phyloP scores from a whole-genome alignment of 2,888 invertebrate genomes.

The Conistra vaccinii region DNA sequence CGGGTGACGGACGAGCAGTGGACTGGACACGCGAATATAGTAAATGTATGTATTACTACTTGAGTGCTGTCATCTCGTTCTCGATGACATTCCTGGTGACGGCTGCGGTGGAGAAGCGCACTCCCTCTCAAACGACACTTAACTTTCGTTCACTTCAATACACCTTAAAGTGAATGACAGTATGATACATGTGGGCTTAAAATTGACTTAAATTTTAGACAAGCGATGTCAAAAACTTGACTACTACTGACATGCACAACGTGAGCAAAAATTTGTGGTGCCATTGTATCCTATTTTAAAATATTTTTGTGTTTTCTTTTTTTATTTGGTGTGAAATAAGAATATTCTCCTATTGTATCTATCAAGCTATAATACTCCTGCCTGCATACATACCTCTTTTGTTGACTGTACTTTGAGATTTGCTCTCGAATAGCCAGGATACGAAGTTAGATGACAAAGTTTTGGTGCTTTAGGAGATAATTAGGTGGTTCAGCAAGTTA shows the following conservation, averaged over 20 bases:
- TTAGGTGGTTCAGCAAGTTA: slow-evolving; percentile 47
- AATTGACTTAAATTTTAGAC: not conserved
- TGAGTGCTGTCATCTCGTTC: too few relatives aligned
- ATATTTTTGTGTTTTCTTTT: not conserved
- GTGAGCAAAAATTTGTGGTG: not conserved
- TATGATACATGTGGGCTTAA: too few relatives aligned
- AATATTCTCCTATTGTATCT: not conserved
- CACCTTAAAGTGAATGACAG: too few relatives aligned
- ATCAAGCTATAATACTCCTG: not conserved
- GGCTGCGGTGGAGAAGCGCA: too few relatives aligned
- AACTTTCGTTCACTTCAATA: not conserved
- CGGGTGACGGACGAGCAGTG: too few relatives aligned
- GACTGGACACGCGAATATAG: too few relatives aligned
- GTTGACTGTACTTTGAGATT: slow-evolving; percentile 48
- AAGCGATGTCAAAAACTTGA: not conserved
- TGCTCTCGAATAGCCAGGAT: slow-evolving; percentile 54
- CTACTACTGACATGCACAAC: not conserved
- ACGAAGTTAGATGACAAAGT: slow-evolving; percentile 44
- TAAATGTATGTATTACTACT: too few relatives aligned
- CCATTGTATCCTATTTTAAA: too few relatives aligned
- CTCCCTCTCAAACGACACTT: not conserved
- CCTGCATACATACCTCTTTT: not conserved
- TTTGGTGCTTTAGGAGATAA: slow-evolving; percentile 36
- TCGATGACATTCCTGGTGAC: too few relatives aligned
- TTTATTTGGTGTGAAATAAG: not conserved